Evolutionary conservation across 2,888 invertebrate species (phyloP).

Genomic region (Stenoptilia bipunctidactyla): DNA sequence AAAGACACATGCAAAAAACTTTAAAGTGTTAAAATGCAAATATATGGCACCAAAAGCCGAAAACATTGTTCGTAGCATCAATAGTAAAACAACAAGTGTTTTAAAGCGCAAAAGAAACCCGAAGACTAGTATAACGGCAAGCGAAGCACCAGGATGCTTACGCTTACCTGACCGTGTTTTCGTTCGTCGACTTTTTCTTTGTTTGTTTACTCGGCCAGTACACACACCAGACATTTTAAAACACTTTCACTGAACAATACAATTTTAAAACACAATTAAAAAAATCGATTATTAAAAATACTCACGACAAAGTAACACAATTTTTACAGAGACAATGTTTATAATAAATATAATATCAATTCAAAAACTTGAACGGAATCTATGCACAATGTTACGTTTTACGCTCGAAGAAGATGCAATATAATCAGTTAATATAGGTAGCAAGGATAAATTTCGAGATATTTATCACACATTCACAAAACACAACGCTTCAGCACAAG

Average conservation of each 20-base stretch:
- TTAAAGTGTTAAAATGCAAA: not conserved
- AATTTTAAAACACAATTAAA: conserved; percentile 14
- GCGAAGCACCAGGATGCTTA: conserved; percentile 26
- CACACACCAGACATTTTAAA: conserved; percentile 49
- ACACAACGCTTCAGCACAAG: too few species aligned
- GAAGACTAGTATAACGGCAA: conserved; percentile 21
- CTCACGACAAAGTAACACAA: conserved; percentile 31
- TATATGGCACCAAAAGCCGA: not conserved
- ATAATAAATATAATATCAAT: too few species aligned
- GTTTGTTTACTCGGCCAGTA: conserved; percentile 53
- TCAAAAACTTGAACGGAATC: too few species aligned
- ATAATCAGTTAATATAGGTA: too few species aligned
- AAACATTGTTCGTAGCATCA: too few species aligned
- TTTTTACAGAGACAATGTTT: conserved; percentile 4
- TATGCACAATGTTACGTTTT: too few species aligned
- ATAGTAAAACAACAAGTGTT: too few species aligned
- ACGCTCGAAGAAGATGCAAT: too few species aligned
- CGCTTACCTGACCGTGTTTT: conserved; percentile 56
- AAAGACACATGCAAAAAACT: conserved; percentile 14
- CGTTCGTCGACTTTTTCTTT: conserved; percentile 41
- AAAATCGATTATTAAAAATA: conserved; percentile 16
- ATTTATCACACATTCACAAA: too few species aligned
- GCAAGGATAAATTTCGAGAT: too few species aligned
- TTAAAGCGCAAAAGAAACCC: conserved; percentile 35
- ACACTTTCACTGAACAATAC: conserved; percentile 2